phyloP scores from a whole-genome alignment of 92 coral and sea anemone species.

The Siderastrea radians region DNA sequence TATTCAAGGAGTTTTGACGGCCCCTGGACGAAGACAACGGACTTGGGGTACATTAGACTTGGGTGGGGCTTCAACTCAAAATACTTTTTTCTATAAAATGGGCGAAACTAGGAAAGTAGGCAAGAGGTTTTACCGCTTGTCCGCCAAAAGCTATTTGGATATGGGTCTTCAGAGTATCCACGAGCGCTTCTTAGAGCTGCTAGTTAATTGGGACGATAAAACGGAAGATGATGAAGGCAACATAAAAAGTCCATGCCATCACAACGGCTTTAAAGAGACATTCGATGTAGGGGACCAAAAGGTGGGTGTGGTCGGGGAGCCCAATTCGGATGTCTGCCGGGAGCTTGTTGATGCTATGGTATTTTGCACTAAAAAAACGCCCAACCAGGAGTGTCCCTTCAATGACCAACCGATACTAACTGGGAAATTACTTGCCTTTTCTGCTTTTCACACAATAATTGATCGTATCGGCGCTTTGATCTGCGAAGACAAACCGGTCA shows the following conservation, averaged over 20 bases:
- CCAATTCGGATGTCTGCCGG: constrained; percentile 20
- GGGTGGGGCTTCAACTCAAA: constrained; percentile 52
- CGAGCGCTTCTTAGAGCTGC: constrained; percentile 24
- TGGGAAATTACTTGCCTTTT: constrained; percentile 26
- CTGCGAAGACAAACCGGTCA: constrained; percentile 3
- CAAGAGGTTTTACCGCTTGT: constrained; percentile 7
- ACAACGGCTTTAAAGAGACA: constrained; percentile 24
- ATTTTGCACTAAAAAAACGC: not conserved
- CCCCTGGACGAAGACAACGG: not conserved
- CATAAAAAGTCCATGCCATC: constrained; percentile 47
- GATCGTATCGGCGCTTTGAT: constrained; percentile 42
- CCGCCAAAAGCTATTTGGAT: constrained; percentile 45
- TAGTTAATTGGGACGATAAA: constrained; percentile 9
- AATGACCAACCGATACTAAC: not conserved
- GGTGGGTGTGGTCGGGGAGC: constrained; percentile 9
- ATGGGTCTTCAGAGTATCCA: constrained; percentile 36
- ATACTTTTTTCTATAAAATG: not conserved
- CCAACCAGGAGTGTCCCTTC: constrained; percentile 20
- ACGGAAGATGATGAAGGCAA: constrained; percentile 5
- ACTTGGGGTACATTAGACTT: constrained; percentile 39
- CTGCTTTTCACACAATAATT: constrained; percentile 26
- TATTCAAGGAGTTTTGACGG: constrained; percentile 24
- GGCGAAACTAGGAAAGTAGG: not conserved
- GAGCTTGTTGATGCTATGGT: constrained; percentile 28
- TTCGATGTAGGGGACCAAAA: constrained; percentile 8